phyloP scores from a whole-genome alignment of 1,140 invertebrate species.

The Penaeus japonicus region DNA sequence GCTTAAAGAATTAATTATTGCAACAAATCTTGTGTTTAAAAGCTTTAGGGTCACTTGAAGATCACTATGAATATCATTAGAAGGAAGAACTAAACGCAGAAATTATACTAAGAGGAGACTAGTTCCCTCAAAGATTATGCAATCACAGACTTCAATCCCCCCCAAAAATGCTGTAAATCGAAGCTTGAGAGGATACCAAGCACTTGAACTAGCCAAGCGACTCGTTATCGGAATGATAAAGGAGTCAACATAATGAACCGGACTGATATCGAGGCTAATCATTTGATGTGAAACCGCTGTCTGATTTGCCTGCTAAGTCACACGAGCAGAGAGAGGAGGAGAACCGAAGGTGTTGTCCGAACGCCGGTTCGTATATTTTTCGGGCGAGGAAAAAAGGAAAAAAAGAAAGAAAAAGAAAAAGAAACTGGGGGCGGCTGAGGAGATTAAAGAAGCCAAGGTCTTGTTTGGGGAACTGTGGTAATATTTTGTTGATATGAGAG shows the following conservation, averaged over 20 bases:
- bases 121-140: too few relatives aligned
- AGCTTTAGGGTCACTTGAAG: too few relatives aligned
- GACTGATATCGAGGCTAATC: slow-evolving; percentile 4
- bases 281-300: slow-evolving; percentile 20
- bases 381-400: neutral
- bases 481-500: too few relatives aligned
- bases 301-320: slow-evolving; percentile 13
- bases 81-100: too few relatives aligned
- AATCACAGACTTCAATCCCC: too few relatives aligned
- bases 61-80: too few relatives aligned
- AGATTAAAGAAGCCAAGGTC: too few relatives aligned
- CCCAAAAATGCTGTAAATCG: neutral
- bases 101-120: too few relatives aligned
- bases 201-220: neutral
- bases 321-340: neutral
- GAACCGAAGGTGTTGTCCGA: neutral
- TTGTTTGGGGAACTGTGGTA: too few relatives aligned
- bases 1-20: too few relatives aligned
- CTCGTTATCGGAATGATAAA: slow-evolving; percentile 25
- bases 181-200: neutral
- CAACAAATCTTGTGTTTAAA: too few relatives aligned
- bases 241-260: neutral
- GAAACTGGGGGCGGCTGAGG: too few relatives aligned
- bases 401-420: neutral
- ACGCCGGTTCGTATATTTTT: neutral